Conservation (phyloP, 2,113 vertebrate species). For the Pelusios castaneus region DNA sequence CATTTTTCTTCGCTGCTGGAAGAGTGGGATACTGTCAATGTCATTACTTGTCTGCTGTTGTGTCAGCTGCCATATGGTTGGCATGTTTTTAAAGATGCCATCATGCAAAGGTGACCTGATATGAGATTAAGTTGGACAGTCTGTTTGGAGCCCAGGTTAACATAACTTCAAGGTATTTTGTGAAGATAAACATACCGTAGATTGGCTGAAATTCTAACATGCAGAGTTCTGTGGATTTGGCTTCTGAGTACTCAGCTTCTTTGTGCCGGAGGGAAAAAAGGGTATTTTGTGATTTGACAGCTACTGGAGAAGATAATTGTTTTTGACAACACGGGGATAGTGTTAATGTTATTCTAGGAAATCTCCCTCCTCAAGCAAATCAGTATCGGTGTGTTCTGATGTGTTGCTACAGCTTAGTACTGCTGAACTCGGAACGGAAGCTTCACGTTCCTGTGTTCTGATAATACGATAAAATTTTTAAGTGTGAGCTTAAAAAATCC, state of each 20-base stretch:
- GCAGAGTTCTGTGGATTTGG: not conserved
- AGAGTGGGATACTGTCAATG: not conserved
- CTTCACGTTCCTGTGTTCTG: constrained; percentile 55
- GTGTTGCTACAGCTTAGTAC: not conserved
- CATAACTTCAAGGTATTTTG: constrained; percentile 3
- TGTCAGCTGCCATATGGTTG: not conserved
- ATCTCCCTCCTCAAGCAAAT: constrained; percentile 30
- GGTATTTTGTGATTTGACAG: constrained; percentile 42
- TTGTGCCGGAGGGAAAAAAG: not conserved
- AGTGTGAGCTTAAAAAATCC: constrained; percentile 47
- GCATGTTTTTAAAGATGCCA: not conserved
- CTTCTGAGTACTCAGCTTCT: not conserved
- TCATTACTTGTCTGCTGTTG: not conserved
- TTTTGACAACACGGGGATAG: constrained; percentile 49
- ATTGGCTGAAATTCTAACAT: not conserved
- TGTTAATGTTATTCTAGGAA: constrained; percentile 58
- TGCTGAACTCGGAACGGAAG: constrained; percentile 27
- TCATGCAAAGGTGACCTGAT: not conserved
- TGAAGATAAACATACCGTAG: not conserved
- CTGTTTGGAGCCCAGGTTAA: not conserved
- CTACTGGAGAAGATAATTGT: not conserved
- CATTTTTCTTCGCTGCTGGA: not conserved
- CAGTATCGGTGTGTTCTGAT: constrained; percentile 17
- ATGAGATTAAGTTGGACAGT: not conserved
- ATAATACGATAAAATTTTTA: constrained; percentile 49